phyloP scores from a whole-genome alignment of 2,797 vertebrate species.

The Melanotaenia boesemani region DNA sequence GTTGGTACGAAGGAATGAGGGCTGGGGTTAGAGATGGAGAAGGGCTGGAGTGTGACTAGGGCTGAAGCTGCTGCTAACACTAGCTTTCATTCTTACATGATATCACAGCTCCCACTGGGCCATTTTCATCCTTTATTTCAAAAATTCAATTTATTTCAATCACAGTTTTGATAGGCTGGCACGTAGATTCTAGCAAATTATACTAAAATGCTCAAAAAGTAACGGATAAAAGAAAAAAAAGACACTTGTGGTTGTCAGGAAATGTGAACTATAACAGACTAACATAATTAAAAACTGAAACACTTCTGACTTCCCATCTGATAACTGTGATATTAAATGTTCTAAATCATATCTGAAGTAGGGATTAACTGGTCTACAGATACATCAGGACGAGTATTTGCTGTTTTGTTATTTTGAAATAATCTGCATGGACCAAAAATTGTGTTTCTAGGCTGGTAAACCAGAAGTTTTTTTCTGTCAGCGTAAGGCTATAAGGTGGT shows the following conservation, averaged over 20 bases:
- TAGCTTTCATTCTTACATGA: constrained; percentile 47
- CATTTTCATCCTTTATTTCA: background rate
- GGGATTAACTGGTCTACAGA: background rate
- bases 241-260: constrained; percentile 6
- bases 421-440: background rate
- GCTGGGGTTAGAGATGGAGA: constrained; percentile 27
- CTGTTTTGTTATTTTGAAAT: background rate
- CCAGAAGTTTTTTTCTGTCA: constrained; percentile 44
- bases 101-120: constrained; percentile 50
- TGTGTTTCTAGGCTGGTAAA: background rate
- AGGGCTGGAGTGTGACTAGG: constrained; percentile 52
- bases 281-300: background rate
- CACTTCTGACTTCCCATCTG: background rate
- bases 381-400: background rate
- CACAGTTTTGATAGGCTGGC: background rate
- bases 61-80: constrained; percentile 40
- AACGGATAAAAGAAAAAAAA: constrained; percentile 16
- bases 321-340: background rate
- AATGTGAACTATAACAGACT: constrained; percentile 2
- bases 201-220: constrained; percentile 13
- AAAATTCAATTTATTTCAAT: background rate
- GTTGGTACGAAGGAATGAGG: constrained; percentile 39
- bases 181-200: constrained; percentile 20
- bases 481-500: constrained; percentile 19
- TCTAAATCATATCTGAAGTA: background rate